Base-by-base conservation (phyloP, 1,140 invertebrate species). In the Aphaenogaster rudis region DNA sequence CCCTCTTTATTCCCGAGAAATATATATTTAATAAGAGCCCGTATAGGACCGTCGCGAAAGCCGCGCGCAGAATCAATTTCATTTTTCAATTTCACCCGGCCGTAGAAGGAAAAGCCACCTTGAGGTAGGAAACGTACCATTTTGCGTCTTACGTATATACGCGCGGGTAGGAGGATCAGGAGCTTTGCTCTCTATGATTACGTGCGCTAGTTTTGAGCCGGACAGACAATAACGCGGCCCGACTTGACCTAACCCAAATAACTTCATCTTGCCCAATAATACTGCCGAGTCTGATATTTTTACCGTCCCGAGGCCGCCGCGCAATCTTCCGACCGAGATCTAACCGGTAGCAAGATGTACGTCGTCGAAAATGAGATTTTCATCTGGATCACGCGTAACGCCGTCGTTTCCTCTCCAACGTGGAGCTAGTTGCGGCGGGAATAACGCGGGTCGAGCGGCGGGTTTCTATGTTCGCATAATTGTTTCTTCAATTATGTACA, bases 111-210 rank as follows among this genome's bases (percentile, higher is more conserved):
- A 88, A 91, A 90, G 82, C 80, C 57, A 74, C 21, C 52, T 85
- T 50, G 61, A 63, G 21, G 42, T 57, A 74, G 72, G 82, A 88
- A 90, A 90, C 88, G 86, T 91, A 91, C 86, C 86, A 90, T 90
- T 90, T 90, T 90, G 89, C 89, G 89, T 91, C 88, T 86, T 90
- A 86, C 64, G 67, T 90, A 66, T 54, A 86, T 89, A 88, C 57
- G 42, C 72, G 82, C 54, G 50, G 36, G 80, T 89, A 89, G 85
- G 85, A 88, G 90, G 84, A 91, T 91, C 90, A 91, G 85, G 71
- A 91, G 90, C 90, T 91, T 91, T 91, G 90, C 90, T 91, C 89
- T 91, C 89, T 91, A 91, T 91, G 90, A 91, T 91, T 91, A 91
- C 90, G 87, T 88, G 85, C 86, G 77, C 88, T 69, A 91, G 90